A percentile compares a stretch with the other conserved stretches of the same genome.
Evolutionary conservation across 2,888 invertebrate species (phyloP).

Genomic region (Eubasilissa splendida): DNA sequence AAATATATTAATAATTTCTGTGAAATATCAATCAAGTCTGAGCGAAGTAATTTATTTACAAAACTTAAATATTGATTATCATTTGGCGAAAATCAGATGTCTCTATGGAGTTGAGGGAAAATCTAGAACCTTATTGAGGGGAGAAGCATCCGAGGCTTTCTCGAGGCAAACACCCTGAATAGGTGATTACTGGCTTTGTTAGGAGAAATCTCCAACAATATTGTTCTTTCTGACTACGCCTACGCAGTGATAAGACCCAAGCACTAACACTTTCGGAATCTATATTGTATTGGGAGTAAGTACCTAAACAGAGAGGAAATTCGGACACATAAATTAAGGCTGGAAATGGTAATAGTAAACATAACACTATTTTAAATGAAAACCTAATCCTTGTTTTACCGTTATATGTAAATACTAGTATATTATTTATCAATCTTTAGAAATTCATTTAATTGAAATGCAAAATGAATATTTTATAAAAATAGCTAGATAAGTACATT

Average conservation of each 20-base stretch:
- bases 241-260: conserved; percentile 7
- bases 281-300: conserved; percentile 3
- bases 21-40: neutral
- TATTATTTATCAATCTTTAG: no score
- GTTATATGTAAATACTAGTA: no score
- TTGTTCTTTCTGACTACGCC: conserved; percentile 31
- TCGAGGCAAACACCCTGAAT: conserved; percentile 33
- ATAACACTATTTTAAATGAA: no score
- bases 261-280: conserved; percentile 9
- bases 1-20: neutral
- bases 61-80: conserved; percentile 23
- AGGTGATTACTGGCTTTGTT: conserved; percentile 36
- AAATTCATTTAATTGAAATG: no score
- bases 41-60: conserved; percentile 3
- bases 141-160: conserved; percentile 14
- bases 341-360: no score
- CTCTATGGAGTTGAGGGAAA: conserved; percentile 14
- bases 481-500: no score
- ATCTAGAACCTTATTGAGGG: neutral
- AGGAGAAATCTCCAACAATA: conserved; percentile 21
- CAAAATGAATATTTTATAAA: no score
- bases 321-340: neutral
- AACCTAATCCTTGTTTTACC: neutral
- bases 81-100: conserved; percentile 28
- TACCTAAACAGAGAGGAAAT: neutral